Evolutionary conservation across 2,797 vertebrate species (phyloP).

Genomic region (Crenichthys baileyi): DNA sequence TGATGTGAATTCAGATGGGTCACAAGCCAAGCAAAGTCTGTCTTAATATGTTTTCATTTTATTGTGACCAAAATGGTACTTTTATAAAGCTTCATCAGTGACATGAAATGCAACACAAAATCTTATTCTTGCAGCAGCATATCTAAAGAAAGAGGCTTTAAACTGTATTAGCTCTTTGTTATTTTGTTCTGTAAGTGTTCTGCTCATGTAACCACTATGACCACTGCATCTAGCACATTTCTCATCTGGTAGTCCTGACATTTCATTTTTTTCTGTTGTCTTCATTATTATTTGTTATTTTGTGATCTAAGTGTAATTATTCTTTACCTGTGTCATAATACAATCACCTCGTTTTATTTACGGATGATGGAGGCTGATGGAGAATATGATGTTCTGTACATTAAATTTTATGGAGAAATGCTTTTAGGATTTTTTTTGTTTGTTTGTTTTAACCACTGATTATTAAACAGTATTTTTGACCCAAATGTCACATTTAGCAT

Average conservation of each 20-base stretch:
- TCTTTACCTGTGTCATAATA: constrained; percentile 61
- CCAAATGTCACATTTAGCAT: constrained; percentile 24
- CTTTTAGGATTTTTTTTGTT: constrained; percentile 58
- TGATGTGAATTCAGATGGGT: constrained; percentile 61
- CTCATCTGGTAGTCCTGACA: constrained; percentile 76
- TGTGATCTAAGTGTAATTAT: constrained; percentile 76
- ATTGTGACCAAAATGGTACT: constrained; percentile 44
- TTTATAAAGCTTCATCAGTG: not conserved
- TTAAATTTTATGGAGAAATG: constrained; percentile 62
- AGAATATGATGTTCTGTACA: constrained; percentile 69
- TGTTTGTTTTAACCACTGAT: constrained; percentile 30
- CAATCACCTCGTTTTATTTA: constrained; percentile 61
- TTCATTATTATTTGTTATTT: constrained; percentile 59
- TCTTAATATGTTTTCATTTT: constrained; percentile 16
- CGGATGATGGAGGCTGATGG: constrained; percentile 54
- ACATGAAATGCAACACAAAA: constrained; percentile 2
- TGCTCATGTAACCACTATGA: constrained; percentile 72
- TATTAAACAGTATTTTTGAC: constrained; percentile 51
- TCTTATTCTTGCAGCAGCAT: not conserved
- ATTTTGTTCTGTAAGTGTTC: not conserved
- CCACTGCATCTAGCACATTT: constrained; percentile 53
- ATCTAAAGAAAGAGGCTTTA: not conserved
- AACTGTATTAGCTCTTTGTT: not conserved
- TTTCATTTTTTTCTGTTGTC: constrained; percentile 26
- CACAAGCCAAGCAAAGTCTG: constrained; percentile 12